phyloP scores from a whole-genome alignment of 92 coral and sea anemone genomes.

The Epizoanthus ramosus region DNA sequence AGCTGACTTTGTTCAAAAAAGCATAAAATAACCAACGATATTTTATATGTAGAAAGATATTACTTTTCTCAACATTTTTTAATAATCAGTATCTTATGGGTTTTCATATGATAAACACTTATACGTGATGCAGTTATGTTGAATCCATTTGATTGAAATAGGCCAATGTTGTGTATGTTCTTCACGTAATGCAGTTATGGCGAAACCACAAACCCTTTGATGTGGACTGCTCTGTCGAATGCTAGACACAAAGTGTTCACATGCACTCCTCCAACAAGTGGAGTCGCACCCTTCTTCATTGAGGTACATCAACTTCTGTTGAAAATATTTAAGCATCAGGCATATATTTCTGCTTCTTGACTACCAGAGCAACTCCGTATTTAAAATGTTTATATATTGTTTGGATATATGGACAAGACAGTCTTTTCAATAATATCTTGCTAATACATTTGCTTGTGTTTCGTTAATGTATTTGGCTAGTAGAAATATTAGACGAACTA shows the following conservation, averaged over 20 bases:
- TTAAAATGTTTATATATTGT: too few species aligned
- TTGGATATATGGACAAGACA: too few species aligned
- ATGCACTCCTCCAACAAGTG: conserved; percentile 70
- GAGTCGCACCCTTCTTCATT: conserved; percentile 77
- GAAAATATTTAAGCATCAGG: background rate
- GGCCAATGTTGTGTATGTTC: background rate
- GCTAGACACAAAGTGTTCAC: conserved; percentile 43
- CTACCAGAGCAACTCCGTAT: too few species aligned
- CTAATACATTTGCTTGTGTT: too few species aligned
- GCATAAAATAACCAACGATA: too few species aligned
- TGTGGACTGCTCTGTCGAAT: conserved; percentile 73
- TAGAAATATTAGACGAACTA: too few species aligned
- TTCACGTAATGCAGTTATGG: conserved; percentile 55
- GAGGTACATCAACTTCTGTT: conserved; percentile 50
- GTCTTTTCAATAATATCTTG: too few species aligned
- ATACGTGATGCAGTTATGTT: background rate
- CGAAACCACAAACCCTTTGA: conserved; percentile 60
- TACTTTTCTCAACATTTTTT: too few species aligned
- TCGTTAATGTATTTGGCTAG: too few species aligned
- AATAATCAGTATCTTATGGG: too few species aligned
- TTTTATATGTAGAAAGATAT: too few species aligned
- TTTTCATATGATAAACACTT: background rate
- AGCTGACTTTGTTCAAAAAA: too few species aligned
- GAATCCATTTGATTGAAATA: background rate
- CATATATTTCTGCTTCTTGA: background rate